Evolutionary conservation across 2,888 invertebrate genomes (phyloP), one percentile per base, ranked within the genome.

Genomic region (Eremobia ochroleuca): DNA sequence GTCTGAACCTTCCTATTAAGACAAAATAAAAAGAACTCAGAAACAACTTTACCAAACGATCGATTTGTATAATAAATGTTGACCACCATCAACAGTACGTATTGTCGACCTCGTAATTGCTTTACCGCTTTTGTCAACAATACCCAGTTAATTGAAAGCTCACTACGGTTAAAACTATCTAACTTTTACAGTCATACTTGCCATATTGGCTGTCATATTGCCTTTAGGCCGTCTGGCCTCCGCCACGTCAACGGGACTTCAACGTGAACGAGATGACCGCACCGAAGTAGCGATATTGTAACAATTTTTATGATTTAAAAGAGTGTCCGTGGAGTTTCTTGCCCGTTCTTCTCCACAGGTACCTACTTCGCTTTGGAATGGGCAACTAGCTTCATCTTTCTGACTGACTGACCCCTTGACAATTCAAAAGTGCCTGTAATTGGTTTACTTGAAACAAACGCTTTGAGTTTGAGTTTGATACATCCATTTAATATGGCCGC

Each of bases 1-100:
- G 28, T 21, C 64, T 21, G 28, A 58, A 43, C 37, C 28, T 43
- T 82, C 13, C 37, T 46, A 52, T 58, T 78, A 58, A 0, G 6
- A 28, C 0, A 37, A 40, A 49, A 46, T 59, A 11, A 52, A 66
- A 46, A 31, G 5, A 81, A 49, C 4, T 73, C 40, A 0, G 1
- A 49, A 28, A 43, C 13, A 28, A 28, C 31, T 65, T 64, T 15
- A 5, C 3, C 0, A 46, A 11, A 8, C 0, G 6, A n/a, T 13
- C 28, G n/a, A 37, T 61, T 70, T 79, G 52, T 43, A 11, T 37
- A 37, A 25, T 25, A 28, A 34, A 52, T 55, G 21, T 15, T 34
- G n/a, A 46, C 15, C 3, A 15, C 11, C 0, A 37, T 74, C 5
- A 59, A 28, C 6, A 11, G 21, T 37, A 65, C 8, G 3, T 55